Base-by-base conservation (phyloP, 2,113 vertebrate species). In the Amphiprion percula region DNA sequence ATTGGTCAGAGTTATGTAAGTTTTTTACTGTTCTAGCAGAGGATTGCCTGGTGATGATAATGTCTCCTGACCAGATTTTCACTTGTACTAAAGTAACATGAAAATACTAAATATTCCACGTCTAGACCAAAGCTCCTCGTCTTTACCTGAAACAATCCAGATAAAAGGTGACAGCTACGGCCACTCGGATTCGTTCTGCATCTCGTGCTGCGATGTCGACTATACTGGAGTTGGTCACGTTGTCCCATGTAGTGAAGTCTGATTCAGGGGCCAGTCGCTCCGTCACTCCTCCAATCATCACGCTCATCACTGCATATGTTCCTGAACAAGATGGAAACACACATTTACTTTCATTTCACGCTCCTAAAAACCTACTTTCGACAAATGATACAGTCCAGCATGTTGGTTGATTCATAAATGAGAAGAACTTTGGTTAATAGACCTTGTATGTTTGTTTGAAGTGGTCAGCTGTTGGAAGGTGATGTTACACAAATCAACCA, bases 251-350 rank as follows among this genome's bases (percentile, higher is more conserved):
- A 55, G 90, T 1, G 62, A 96, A 97, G 28, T 90, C 1, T 0
- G 95, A 92, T 0, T 95, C 94, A 0, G 96, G 97, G 44, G 90
- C 86, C 74, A 98, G 15, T 5, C 97, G 95, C 1, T 98, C 97
- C 0, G 93, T 96, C 85, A 98, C 90, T 3, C 96, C 96, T 33
- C 98, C 98, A 0, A 99, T 95, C 98, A 99, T 99, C 82, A 99
- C 96, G 0, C 97, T 99, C 91, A 99, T 95, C 60, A 99, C 92
- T 0, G 98, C 98, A 16, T 97, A 99, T 2, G 98, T 97, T 17
- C 98, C 98, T 99, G 81, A 58, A 61, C 26, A 49, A 53, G 26
- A 63, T 2, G n/a, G 2, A 7, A 50, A 50, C 16, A 49, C 5
- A 16, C 4, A 41, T 15, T 10, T 46, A 21, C 24, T 44, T 26